Conservation (phyloP, 2,113 vertebrate species). For the Myanophis thanlyinensis region DNA sequence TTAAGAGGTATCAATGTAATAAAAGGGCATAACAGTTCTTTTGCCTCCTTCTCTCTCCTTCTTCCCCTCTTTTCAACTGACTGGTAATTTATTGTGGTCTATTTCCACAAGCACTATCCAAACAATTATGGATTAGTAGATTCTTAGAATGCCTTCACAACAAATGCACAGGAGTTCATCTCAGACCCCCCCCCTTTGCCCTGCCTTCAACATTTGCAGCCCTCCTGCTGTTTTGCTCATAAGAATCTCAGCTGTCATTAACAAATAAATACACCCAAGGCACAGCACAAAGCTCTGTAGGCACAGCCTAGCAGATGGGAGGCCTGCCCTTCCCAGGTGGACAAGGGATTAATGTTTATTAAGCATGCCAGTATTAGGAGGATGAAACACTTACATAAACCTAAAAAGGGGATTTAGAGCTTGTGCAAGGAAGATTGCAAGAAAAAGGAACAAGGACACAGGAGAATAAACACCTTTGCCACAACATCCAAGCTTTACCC, state of each 20-base stretch:
- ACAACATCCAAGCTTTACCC: not conserved
- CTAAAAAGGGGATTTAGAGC: not conserved
- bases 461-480: not conserved
- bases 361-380: not conserved
- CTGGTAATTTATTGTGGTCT: not conserved
- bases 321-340: not conserved
- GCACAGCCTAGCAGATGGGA: not conserved
- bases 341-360: slow-evolving; percentile 6
- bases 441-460: not conserved
- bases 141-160: slow-evolving; percentile 2
- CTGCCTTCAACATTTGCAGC: not conserved
- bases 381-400: slow-evolving; percentile 35
- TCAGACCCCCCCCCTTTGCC: not conserved
- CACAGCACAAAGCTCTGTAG: not conserved
- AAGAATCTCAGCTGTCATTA: fast-evolving
- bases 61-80: not conserved
- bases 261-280: slow-evolving; percentile 15
- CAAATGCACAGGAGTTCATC: not conserved
- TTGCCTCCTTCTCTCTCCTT: not conserved
- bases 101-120: not conserved
- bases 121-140: slow-evolving; percentile 20
- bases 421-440: not conserved
- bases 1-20: not conserved
- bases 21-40: not conserved
- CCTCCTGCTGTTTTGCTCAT: not conserved